Evolutionary conservation across 2,113 vertebrate species (phyloP).

Genomic region (Ictalurus punctatus): DNA sequence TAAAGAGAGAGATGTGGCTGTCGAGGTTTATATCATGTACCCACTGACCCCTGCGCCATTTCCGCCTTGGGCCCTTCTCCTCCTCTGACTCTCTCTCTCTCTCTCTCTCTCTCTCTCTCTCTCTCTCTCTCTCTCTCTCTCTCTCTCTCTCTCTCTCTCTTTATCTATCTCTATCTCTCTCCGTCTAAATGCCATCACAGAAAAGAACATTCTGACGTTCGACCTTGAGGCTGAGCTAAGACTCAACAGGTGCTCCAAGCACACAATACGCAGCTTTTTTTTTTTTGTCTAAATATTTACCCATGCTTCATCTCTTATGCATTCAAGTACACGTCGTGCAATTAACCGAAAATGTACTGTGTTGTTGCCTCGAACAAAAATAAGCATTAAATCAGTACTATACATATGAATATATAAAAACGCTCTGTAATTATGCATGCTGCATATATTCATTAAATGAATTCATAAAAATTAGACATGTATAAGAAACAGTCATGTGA

Average conservation of each 20-base stretch:
- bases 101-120: not conserved
- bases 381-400: not conserved
- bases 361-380: not conserved
- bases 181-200: conserved; percentile 52
- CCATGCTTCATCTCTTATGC: not conserved
- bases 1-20: conserved; percentile 14
- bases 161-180: not conserved
- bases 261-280: conserved; percentile 23
- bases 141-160: conserved; percentile 15
- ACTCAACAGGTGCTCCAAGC: conserved; percentile 47
- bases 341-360: not conserved
- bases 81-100: not conserved
- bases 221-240: conserved; percentile 41
- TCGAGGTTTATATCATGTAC: conserved; percentile 39
- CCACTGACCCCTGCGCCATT: conserved; percentile 31
- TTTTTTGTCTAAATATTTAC: conserved; percentile 13
- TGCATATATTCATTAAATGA: not conserved
- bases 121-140: conserved; percentile 27
- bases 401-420: not conserved
- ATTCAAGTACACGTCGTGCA: not conserved
- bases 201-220: conserved; percentile 46
- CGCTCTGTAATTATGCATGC: not conserved
- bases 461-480: not conserved
- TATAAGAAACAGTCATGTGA: not conserved
- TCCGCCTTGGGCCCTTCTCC: conserved; percentile 19